phyloP scores from a whole-genome alignment of 1,140 invertebrate species.

The Lucilia sericata region DNA sequence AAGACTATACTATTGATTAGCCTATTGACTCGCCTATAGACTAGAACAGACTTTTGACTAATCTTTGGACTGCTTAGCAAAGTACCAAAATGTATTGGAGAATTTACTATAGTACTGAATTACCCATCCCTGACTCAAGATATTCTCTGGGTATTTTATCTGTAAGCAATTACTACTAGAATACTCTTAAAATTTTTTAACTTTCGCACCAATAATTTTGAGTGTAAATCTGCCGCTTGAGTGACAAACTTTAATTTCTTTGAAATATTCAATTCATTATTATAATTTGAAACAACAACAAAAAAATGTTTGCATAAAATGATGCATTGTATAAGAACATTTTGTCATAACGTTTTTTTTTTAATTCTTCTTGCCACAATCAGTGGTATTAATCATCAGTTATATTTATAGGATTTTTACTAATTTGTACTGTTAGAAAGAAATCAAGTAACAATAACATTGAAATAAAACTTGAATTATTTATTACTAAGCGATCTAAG shows the following conservation, averaged over 20 bases:
- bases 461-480: background rate
- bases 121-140: too few relatives aligned
- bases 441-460: background rate
- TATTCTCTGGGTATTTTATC: too few relatives aligned
- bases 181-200: too few relatives aligned
- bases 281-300: background rate
- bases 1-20: too few relatives aligned
- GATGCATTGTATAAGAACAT: background rate
- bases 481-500: background rate
- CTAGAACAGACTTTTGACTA: too few relatives aligned
- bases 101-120: too few relatives aligned
- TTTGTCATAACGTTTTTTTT: background rate
- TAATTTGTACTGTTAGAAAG: slow-evolving; percentile 2
- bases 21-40: too few relatives aligned
- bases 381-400: background rate
- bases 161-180: too few relatives aligned
- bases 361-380: background rate
- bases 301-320: background rate
- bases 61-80: too few relatives aligned
- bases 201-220: background rate
- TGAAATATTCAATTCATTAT: background rate
- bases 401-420: background rate
- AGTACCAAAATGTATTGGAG: too few relatives aligned
- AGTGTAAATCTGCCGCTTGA: background rate
- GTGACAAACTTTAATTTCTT: background rate